These are phyloP conservation scores for Crenichthys baileyi DNA, from an alignment of 2,797 vertebrate species.

Conservation along the genomic window DNA sequence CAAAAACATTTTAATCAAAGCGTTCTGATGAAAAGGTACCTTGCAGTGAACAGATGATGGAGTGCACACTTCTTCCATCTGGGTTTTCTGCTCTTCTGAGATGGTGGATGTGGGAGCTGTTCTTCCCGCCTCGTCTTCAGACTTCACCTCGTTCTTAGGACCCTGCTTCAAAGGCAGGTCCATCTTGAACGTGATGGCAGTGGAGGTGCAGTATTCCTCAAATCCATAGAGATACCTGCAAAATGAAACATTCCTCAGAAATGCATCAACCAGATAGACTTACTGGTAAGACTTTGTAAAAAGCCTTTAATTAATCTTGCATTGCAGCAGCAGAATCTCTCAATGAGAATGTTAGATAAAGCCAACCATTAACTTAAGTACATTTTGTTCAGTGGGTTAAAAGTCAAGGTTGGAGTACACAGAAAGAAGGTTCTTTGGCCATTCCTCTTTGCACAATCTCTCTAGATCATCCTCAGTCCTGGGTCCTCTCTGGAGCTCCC, in stretches of 20 bases:
- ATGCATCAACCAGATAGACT: not conserved
- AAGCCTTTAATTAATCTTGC: too few relatives aligned
- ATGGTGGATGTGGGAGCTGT: constrained; percentile 25
- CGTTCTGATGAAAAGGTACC: constrained; percentile 54
- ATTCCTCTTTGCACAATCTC: too few relatives aligned
- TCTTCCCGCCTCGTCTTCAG: constrained; percentile 55
- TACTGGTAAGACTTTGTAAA: too few relatives aligned
- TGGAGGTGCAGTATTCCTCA: constrained; percentile 85
- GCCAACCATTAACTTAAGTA: too few relatives aligned
- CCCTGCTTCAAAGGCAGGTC: constrained; percentile 81
- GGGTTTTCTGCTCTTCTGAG: constrained; percentile 66
- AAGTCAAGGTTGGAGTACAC: too few relatives aligned
- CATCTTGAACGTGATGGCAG: constrained; percentile 83
- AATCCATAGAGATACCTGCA: constrained; percentile 85
- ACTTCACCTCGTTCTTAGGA: constrained; percentile 69
- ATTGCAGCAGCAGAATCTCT: too few relatives aligned
- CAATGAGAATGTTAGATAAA: too few relatives aligned
- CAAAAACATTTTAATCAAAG: not conserved
- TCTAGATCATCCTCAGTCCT: too few relatives aligned
- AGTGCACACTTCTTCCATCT: constrained; percentile 57
- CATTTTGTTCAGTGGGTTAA: too few relatives aligned
- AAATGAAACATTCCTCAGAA: constrained; percentile 13
- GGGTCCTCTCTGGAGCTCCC: too few relatives aligned
- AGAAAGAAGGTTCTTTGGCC: too few relatives aligned
- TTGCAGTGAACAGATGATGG: constrained; percentile 59